These are phyloP conservation scores for Hycleus phaleratus DNA, from an alignment of 1,140 invertebrate genomes.

Conservation along the genomic window DNA sequence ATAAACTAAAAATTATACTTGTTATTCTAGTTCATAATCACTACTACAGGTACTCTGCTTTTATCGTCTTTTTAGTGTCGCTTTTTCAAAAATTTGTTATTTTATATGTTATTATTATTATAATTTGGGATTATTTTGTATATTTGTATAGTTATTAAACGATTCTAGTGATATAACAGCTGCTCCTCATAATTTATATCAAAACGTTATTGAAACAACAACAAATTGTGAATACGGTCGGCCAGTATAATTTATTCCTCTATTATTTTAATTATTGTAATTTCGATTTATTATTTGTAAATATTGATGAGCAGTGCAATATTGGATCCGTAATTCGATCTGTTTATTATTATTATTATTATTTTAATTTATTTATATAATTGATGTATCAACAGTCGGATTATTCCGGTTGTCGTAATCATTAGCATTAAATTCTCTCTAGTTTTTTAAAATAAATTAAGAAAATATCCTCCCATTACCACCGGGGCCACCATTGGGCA, in stretches of 20 bases:
- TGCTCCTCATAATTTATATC: conserved; percentile 8
- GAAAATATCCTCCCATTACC: background rate
- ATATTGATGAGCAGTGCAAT: conserved; percentile 27
- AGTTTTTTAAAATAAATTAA: background rate
- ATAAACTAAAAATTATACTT: conserved; percentile 18
- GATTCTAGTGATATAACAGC: conserved; percentile 19
- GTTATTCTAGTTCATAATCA: conserved; percentile 22
- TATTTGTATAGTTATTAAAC: conserved; percentile 19
- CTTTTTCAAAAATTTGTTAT: background rate
- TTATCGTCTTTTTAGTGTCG: background rate
- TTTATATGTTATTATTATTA: background rate
- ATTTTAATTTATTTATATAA: conserved; percentile 16
- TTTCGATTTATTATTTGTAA: background rate
- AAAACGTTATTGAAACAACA: background rate
- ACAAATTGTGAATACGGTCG: conserved; percentile 18
- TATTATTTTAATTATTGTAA: background rate
- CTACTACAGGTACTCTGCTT: conserved; percentile 22
- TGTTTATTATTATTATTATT: conserved; percentile 15
- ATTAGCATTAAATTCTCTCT: conserved; percentile 4
- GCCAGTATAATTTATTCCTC: conserved; percentile 22
- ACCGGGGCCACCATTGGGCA: conserved; percentile 20
- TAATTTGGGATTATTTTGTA: background rate
- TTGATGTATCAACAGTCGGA: background rate
- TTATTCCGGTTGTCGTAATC: conserved; percentile 5
- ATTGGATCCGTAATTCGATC: conserved; percentile 7